Evolutionary conservation across 2,888 invertebrate species (phyloP).

Genomic region (Latrodectus hesperus): DNA sequence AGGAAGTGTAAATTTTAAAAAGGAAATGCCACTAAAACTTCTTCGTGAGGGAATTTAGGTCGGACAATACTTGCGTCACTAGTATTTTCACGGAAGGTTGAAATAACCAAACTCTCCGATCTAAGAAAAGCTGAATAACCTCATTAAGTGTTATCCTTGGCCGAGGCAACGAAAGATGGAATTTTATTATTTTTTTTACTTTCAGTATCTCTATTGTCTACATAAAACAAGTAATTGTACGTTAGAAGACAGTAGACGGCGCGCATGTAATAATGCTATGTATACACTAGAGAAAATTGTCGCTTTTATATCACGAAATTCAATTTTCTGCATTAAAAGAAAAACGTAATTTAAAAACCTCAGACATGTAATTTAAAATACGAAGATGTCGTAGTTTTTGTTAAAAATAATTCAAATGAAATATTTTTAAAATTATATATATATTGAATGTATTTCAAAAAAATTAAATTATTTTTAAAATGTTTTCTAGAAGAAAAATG

Average conservation of each 20-base stretch:
- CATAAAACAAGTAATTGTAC: background rate
- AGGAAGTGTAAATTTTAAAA: too few species aligned
- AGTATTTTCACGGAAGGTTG: background rate
- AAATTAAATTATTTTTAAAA: too few species aligned
- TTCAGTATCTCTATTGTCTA: background rate
- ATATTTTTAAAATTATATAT: too few species aligned
- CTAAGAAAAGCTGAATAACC: background rate
- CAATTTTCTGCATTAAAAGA: too few species aligned
- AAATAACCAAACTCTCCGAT: background rate
- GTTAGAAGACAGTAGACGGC: background rate
- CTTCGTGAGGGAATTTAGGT: background rate
- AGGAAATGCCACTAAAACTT: too few species aligned
- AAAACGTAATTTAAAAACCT: too few species aligned
- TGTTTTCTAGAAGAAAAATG: too few species aligned
- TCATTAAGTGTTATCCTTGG: background rate
- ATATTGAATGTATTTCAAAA: too few species aligned
- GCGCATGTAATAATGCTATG: background rate
- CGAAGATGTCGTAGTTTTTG: too few species aligned
- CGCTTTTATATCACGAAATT: too few species aligned
- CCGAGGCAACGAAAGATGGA: background rate
- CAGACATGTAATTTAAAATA: too few species aligned
- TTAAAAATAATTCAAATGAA: too few species aligned
- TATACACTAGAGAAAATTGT: background rate
- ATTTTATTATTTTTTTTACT: background rate
- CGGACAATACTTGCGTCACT: background rate